Base-by-base conservation (phyloP, 2,113 vertebrate genomes). In the Poecile atricapillus region DNA sequence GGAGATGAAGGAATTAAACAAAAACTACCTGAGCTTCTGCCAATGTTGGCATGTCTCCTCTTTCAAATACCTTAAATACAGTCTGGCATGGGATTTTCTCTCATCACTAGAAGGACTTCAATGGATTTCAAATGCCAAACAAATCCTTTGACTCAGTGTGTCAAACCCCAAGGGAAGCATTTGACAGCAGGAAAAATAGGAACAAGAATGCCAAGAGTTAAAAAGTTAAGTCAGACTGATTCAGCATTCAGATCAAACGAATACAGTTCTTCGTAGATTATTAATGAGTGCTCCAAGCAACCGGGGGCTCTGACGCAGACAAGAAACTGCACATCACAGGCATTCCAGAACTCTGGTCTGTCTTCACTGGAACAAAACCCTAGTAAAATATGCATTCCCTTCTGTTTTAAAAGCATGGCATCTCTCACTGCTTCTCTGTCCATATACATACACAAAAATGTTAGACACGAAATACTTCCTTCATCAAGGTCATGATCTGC, bases 281-380 rank as follows among this genome's bases (percentile, higher is more conserved):
- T 94, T 94, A 95, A 88, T 1, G 5, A 93, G 78, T 5, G n/a
- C 93, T 96, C 46, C 74, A 80, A 95, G 91, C 81, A 90, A 91
- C 49, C 0, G 0, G 62, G 52, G 71, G 63, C 89, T 93, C 74
- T 87, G 84, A 95, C 0, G 7, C 49, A 93, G 91, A 94, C 81
- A 93, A 96, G 89, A 95, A 82, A 85, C 62, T 91, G 89, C 79
- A 90, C 84, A 97, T 97, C 91, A 89, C 65, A 95, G 49, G 67
- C 84, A 95, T 95, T 93, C 94, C 87, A 94, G 50, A 95, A 49
- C 74, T 58, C 59, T 46, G 18, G n/a, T 91, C 83, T 79, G 41
- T 33, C 81, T 69, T 52, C 4, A 2, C 58, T 76, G 49, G 46
- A 90, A 89, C 53, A 93, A 94, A 91, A 78, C 23, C 74, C 43